Percentiles rank a stretch among this genome's conserved stretches.
Conservation (phyloP, 2,797 vertebrate species). For the Lerista edwardsae region DNA sequence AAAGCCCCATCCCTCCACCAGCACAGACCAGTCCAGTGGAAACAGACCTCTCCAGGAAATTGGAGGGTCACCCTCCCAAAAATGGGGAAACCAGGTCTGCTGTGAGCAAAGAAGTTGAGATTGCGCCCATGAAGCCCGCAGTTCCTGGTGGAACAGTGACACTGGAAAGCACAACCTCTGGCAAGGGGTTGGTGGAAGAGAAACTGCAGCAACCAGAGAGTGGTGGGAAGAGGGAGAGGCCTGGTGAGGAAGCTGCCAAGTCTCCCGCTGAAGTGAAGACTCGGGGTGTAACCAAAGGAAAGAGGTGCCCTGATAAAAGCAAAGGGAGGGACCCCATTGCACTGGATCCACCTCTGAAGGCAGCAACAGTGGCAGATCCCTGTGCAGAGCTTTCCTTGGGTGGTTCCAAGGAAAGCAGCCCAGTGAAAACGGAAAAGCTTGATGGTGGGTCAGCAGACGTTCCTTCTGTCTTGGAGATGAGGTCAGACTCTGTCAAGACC, state of each 20-base stretch:
- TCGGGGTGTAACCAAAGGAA: not conserved
- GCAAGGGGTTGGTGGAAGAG: rapidly evolving
- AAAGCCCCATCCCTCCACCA: not conserved
- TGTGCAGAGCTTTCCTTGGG: rapidly evolving
- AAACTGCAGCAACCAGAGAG: conserved; percentile 21
- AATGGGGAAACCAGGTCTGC: not conserved
- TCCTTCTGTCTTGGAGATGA: not conserved
- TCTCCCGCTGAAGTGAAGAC: not conserved
- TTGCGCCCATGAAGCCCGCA: not conserved
- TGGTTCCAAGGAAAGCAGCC: rapidly evolving
- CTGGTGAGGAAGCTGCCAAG: rapidly evolving
- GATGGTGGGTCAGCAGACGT: not conserved
- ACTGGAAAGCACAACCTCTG: not conserved
- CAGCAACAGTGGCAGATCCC: not conserved
- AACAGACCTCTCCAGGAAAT: not conserved
- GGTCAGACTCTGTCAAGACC: not conserved
- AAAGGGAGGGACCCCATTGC: rapidly evolving
- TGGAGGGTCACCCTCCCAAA: not conserved
- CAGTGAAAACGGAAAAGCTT: not conserved
- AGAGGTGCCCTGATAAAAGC: rapidly evolving
- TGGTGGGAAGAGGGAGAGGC: conserved; percentile 10
- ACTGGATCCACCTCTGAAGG: rapidly evolving
- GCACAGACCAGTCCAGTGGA: not conserved
- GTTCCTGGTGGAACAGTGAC: rapidly evolving
- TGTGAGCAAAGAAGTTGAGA: not conserved